Evolutionary conservation across 2,888 invertebrate species (phyloP).

Genomic region (Drosophila crucigera): DNA sequence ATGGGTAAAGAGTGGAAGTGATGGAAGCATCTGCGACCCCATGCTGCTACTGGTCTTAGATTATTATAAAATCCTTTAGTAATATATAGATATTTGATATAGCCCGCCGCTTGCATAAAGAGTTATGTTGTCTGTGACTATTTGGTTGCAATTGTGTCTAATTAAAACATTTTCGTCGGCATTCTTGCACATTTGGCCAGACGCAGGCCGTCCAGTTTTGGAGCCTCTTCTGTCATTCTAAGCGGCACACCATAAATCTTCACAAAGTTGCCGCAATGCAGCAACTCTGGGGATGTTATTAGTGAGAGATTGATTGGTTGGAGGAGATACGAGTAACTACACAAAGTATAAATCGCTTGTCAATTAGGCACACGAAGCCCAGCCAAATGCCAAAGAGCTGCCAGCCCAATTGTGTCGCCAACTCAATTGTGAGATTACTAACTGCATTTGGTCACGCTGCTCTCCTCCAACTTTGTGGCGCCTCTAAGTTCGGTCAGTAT

Average conservation of each 20-base stretch:
- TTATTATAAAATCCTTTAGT: not conserved
- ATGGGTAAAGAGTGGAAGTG: not conserved
- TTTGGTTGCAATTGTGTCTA: constrained; percentile 44
- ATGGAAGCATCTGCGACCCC: not conserved
- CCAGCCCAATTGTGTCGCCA: constrained; percentile 75
- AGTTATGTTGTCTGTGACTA: not conserved
- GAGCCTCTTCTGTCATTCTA: constrained; percentile 55
- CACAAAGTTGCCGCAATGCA: constrained; percentile 34
- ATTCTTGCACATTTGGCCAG: constrained; percentile 66
- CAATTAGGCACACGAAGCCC: constrained; percentile 63
- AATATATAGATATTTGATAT: not conserved
- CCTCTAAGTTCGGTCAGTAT: constrained; percentile 30
- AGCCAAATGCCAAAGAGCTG: constrained; percentile 60
- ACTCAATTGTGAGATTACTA: constrained; percentile 71
- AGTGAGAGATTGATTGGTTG: constrained; percentile 35
- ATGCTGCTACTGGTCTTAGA: not conserved
- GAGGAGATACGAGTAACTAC: constrained; percentile 4
- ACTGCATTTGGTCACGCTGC: constrained; percentile 70
- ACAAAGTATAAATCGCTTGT: constrained; percentile 52
- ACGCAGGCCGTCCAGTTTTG: constrained; percentile 63
- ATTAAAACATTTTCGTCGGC: constrained; percentile 70
- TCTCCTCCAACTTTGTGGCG: constrained; percentile 3
- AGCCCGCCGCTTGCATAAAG: not conserved
- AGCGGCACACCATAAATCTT: constrained; percentile 66
- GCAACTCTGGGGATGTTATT: constrained; percentile 66